These are phyloP conservation scores for Cotesia vestalis DNA, from an alignment of 1,140 invertebrate genomes.

Conservation along the genomic window DNA sequence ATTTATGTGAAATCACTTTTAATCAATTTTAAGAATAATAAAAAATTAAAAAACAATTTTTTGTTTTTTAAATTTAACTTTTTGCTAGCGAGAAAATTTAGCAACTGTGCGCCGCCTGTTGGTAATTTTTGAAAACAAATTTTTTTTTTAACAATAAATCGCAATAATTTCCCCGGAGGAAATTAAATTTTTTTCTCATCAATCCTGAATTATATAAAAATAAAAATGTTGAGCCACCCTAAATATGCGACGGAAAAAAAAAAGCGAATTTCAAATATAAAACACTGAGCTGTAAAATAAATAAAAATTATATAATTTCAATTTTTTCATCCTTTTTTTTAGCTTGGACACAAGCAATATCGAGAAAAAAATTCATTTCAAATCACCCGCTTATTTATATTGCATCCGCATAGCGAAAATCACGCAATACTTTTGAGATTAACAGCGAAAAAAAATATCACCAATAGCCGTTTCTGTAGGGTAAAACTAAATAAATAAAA, in stretches of 20 bases:
- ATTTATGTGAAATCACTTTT: neutral
- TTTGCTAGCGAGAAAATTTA: too few species aligned
- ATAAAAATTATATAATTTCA: constrained; percentile 8
- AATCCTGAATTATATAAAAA: neutral
- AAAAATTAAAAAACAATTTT: too few species aligned
- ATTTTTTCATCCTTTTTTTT: neutral
- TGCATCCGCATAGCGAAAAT: constrained; percentile 54
- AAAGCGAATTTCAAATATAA: neutral
- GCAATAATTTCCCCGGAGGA: neutral
- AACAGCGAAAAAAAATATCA: constrained; percentile 48
- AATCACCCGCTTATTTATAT: constrained; percentile 53
- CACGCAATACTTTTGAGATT: constrained; percentile 55
- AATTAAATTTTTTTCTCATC: constrained; percentile 21
- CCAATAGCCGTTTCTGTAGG: constrained; percentile 15
- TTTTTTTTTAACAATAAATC: too few species aligned
- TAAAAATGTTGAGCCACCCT: neutral
- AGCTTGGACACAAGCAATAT: constrained; percentile 30
- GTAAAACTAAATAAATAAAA: neutral
- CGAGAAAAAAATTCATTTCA: constrained; percentile 53
- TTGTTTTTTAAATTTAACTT: too few species aligned
- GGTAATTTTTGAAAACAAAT: too few species aligned
- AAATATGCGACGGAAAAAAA: neutral
- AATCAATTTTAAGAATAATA: too few species aligned
- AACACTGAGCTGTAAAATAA: neutral
- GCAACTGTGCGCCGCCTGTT: too few species aligned